Evolutionary conservation across 2,888 invertebrate species (phyloP).

Genomic region (Drosophila quinaria): DNA sequence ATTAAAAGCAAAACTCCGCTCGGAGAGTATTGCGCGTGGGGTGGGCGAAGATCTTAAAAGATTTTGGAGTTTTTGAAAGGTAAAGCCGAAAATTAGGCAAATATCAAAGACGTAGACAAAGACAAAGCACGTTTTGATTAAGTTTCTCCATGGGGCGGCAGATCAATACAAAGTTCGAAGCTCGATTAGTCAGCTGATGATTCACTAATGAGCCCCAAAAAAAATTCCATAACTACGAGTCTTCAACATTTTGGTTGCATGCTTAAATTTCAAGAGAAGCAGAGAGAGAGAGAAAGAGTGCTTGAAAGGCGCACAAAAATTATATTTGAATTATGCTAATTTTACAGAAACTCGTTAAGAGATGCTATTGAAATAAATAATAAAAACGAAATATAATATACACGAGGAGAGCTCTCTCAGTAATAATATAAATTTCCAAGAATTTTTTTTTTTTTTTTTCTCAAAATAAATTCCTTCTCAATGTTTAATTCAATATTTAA

Average conservation of each 20-base stretch:
- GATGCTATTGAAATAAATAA: slow-evolving; percentile 15
- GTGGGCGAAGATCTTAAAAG: slow-evolving; percentile 14
- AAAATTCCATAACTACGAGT: slow-evolving; percentile 9
- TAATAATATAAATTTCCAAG: too few relatives aligned
- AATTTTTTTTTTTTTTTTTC: too few relatives aligned
- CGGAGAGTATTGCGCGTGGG: slow-evolving; percentile 27
- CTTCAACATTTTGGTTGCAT: neutral
- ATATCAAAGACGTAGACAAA: slow-evolving; percentile 23
- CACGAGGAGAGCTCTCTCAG: slow-evolving; percentile 9
- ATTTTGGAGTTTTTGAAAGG: slow-evolving; percentile 11
- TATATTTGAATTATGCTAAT: slow-evolving; percentile 68
- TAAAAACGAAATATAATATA: neutral
- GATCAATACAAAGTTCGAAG: slow-evolving; percentile 16
- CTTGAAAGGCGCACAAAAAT: slow-evolving; percentile 30
- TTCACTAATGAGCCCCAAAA: slow-evolving; percentile 17
- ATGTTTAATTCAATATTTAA: neutral
- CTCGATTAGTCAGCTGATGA: slow-evolving; percentile 20
- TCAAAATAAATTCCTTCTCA: neutral
- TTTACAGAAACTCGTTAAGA: slow-evolving; percentile 38
- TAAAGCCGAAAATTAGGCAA: slow-evolving; percentile 26
- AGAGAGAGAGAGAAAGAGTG: slow-evolving; percentile 7
- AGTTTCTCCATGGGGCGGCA: slow-evolving; percentile 23
- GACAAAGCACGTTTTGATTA: slow-evolving; percentile 34
- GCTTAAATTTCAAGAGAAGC: neutral
- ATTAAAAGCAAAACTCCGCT: slow-evolving; percentile 48